These are phyloP conservation scores for Cariama cristata DNA, from an alignment of 2,113 vertebrate genomes.

Conservation along the genomic window DNA sequence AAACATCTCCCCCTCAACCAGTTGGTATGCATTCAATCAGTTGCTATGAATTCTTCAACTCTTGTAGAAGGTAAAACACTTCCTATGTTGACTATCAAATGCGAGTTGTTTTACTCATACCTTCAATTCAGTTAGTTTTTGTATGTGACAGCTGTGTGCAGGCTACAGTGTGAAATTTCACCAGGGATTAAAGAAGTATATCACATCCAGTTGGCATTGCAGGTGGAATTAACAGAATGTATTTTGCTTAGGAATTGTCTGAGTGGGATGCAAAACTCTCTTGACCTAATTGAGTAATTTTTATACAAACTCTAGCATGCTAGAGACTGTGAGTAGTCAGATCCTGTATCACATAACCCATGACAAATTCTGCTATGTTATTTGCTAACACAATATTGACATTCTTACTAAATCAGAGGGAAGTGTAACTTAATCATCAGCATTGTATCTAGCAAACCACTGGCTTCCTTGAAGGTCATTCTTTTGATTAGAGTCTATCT, in stretches of 20 bases:
- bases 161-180: background rate
- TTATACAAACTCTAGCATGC: background rate
- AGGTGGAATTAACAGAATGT: background rate
- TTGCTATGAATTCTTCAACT: background rate
- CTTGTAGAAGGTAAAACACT: background rate
- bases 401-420: background rate
- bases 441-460: background rate
- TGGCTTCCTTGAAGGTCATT: background rate
- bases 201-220: background rate
- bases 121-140: background rate
- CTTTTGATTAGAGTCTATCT: background rate
- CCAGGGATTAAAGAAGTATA: background rate
- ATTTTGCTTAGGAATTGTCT: background rate
- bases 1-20: background rate
- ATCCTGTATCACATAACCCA: background rate
- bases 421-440: background rate
- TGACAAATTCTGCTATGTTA: background rate
- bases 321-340: background rate
- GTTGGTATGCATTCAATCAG: background rate
- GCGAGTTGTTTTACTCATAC: background rate
- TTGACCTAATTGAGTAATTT: background rate
- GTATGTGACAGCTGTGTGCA: background rate
- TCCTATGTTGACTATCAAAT: background rate
- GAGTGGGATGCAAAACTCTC: background rate
- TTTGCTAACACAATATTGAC: background rate